Evolutionary conservation across 1,140 invertebrate genomes (phyloP).

Genomic region (Heliconius congener): DNA sequence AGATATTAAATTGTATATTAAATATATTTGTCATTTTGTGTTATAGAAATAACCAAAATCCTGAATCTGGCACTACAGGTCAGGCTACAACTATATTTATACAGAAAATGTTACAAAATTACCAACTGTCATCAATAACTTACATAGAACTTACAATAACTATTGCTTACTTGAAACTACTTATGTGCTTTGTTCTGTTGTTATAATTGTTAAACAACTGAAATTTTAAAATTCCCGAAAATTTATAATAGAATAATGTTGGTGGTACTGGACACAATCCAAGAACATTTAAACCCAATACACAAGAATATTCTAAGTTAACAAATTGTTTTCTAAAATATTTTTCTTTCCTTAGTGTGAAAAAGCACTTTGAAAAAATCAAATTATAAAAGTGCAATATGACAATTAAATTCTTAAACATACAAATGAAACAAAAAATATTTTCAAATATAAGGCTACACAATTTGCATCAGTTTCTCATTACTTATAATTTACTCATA

Average conservation of each 20-base stretch:
- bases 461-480: not conserved
- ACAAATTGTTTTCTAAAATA: too few relatives aligned
- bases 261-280: too few relatives aligned
- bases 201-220: not conserved
- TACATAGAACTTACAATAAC: slow-evolving; percentile 7
- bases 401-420: not conserved
- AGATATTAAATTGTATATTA: slow-evolving; percentile 33
- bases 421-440: not conserved
- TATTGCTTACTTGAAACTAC: not conserved
- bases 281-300: too few relatives aligned
- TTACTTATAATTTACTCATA: not conserved
- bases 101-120: slow-evolving; percentile 17
- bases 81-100: slow-evolving; percentile 14
- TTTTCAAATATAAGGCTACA: not conserved
- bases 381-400: not conserved
- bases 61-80: slow-evolving; percentile 24
- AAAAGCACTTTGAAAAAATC: too few relatives aligned
- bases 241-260: too few relatives aligned
- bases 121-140: not conserved
- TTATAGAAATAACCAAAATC: slow-evolving; percentile 24
- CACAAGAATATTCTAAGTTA: too few relatives aligned
- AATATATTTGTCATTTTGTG: slow-evolving; percentile 42
- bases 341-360: not conserved
- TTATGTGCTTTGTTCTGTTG: slow-evolving; percentile 14
- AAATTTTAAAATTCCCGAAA: too few relatives aligned